Conservation (phyloP, 2,113 vertebrate genomes). For the Neogobius melanostomus region DNA sequence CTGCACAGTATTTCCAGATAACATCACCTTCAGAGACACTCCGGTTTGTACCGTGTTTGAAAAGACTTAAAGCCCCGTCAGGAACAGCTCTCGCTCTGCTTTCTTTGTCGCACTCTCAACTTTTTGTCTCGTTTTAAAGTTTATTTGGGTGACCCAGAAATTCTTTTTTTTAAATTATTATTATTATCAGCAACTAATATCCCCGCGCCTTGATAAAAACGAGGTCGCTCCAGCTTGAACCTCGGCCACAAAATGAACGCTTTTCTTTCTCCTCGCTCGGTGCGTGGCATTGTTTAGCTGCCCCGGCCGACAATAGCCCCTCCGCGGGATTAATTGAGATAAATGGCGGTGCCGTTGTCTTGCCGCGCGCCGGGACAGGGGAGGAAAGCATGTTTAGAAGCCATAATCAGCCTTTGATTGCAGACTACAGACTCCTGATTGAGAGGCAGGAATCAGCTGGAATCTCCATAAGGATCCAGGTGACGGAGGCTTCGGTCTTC, state of each 20-base stretch:
- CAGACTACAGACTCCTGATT: slow-evolving; percentile 47
- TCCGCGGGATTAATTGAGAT: slow-evolving; percentile 50
- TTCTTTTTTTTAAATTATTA: background rate
- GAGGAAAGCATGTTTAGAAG: slow-evolving; percentile 27
- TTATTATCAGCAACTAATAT: slow-evolving; percentile 3
- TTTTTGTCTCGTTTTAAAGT: background rate
- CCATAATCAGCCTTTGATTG: slow-evolving; percentile 65
- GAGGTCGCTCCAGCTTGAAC: background rate
- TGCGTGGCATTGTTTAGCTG: background rate
- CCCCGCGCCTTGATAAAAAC: background rate
- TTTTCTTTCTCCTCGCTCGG: background rate
- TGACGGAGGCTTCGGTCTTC: slow-evolving; percentile 59
- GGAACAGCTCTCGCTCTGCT: no score
- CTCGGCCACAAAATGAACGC: background rate
- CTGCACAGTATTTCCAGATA: background rate
- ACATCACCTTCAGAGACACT: no score
- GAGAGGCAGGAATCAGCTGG: slow-evolving; percentile 63
- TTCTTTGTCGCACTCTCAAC: no score
- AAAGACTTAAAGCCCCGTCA: no score
- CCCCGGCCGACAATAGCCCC: slow-evolving; percentile 8
- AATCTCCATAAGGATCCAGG: slow-evolving; percentile 55
- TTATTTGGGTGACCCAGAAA: slow-evolving; percentile 35
- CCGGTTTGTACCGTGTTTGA: no score
- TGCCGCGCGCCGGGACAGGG: background rate
- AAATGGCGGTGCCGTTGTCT: slow-evolving; percentile 22